Evolutionary conservation across 2,797 vertebrate species (phyloP).

Genomic region (Botia almorhae): DNA sequence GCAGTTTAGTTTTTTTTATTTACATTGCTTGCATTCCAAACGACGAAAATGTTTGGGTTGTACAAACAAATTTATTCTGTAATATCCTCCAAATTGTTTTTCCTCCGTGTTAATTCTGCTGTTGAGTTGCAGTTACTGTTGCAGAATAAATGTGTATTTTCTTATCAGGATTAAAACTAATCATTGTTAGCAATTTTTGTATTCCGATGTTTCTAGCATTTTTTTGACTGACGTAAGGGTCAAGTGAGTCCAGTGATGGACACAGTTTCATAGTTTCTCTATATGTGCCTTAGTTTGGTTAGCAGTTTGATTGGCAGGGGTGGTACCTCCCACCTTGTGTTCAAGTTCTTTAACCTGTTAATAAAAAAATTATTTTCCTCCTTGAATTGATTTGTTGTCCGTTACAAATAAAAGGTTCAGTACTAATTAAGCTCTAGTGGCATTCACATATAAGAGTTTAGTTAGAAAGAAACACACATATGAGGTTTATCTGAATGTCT

Average conservation of each 20-base stretch:
- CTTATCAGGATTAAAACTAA: neutral
- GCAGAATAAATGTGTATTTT: slow-evolving; percentile 1
- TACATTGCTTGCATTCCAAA: slow-evolving; percentile 13
- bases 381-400: slow-evolving; percentile 27
- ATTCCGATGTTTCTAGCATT: slow-evolving; percentile 42
- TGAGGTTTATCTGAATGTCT: no score
- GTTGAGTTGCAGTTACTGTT: slow-evolving; percentile 24
- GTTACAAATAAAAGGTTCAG: neutral
- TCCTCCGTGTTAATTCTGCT: neutral
- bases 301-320: slow-evolving; percentile 44
- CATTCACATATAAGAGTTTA: no score
- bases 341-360: slow-evolving; percentile 58
- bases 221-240: slow-evolving; percentile 29
- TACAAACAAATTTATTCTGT: slow-evolving; percentile 17
- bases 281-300: slow-evolving; percentile 67
- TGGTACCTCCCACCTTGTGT: slow-evolving; percentile 42
- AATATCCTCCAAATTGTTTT: neutral
- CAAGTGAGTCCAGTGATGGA: neutral
- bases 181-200: neutral
- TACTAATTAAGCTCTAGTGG: no score
- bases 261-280: slow-evolving; percentile 56
- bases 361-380: slow-evolving; percentile 64
- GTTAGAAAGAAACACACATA: no score
- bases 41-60: no score
- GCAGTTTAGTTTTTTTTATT: no score